Evolutionary conservation across 2,797 vertebrate genomes (phyloP).

Genomic region (Hirundo rustica): DNA sequence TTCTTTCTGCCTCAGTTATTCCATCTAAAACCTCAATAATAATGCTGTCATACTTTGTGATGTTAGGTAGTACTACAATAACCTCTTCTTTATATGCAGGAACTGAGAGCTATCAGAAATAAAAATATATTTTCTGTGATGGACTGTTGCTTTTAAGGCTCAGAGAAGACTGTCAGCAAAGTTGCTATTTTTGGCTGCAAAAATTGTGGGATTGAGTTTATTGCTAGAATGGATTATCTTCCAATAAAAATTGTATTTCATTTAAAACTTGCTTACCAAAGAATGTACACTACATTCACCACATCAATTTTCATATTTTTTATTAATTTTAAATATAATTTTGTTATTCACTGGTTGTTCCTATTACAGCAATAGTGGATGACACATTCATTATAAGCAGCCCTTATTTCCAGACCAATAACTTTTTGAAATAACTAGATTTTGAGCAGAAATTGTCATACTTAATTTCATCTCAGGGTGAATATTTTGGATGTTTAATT

Average conservation of each 20-base stretch:
- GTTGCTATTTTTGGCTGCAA: not conserved
- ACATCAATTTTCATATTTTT: not conserved
- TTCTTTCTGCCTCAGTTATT: constrained; percentile 16
- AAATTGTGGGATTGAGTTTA: constrained; percentile 17
- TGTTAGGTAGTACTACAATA: not conserved
- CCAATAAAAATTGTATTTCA: not conserved
- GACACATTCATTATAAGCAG: not conserved
- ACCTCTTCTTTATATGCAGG: not conserved
- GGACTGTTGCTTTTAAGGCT: constrained; percentile 34
- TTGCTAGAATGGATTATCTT: constrained; percentile 3
- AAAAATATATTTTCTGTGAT: constrained; percentile 38
- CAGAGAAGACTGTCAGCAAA: constrained; percentile 13
- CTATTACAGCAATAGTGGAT: not conserved
- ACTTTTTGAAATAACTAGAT: not conserved
- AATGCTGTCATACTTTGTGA: not conserved
- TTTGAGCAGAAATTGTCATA: constrained; percentile 7
- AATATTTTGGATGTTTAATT: constrained; percentile 22
- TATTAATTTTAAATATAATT: not conserved
- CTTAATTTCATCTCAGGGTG: not conserved
- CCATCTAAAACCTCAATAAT: not conserved
- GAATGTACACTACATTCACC: not conserved
- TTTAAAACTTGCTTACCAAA: constrained; percentile 6
- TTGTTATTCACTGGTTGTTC: not conserved
- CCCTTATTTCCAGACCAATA: constrained; percentile 11
- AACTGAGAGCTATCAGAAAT: constrained; percentile 25